Percentiles rank a stretch among this genome's conserved stretches.
Conservation (phyloP, 2,113 vertebrate genomes). For the Proterorhinus semilunaris region DNA sequence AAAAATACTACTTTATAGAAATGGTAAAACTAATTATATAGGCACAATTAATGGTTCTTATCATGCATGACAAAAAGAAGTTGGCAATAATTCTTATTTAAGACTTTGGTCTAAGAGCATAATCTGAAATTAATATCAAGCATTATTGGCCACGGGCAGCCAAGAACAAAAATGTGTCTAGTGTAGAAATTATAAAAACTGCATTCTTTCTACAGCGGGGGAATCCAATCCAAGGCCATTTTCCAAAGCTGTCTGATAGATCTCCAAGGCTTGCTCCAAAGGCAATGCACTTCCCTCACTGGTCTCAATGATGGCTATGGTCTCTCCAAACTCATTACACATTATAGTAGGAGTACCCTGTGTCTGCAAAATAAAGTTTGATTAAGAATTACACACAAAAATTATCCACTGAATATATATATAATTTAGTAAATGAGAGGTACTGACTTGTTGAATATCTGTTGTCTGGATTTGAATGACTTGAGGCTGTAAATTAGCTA, state of each 20-base stretch:
- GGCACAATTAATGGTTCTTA: constrained; percentile 48
- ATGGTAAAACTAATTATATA: constrained; percentile 39
- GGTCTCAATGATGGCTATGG: constrained; percentile 89
- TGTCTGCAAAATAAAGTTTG: constrained; percentile 23
- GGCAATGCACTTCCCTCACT: constrained; percentile 77
- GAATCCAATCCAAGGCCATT: constrained; percentile 79
- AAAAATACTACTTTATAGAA: constrained; percentile 33
- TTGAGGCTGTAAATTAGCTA: constrained; percentile 64
- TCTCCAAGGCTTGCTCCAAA: constrained; percentile 81
- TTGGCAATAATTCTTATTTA: constrained; percentile 11
- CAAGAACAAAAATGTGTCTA: constrained; percentile 8
- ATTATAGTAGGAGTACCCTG: constrained; percentile 81
- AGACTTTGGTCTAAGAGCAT: constrained; percentile 36
- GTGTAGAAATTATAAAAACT: constrained; percentile 56
- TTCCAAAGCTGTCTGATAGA: constrained; percentile 83
- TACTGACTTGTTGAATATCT: constrained; percentile 68
- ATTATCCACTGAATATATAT: background rate
- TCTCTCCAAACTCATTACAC: constrained; percentile 89
- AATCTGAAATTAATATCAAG: background rate
- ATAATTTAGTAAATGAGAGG: background rate
- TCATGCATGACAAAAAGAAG: constrained; percentile 1
- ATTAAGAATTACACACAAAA: background rate
- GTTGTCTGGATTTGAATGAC: constrained; percentile 77
- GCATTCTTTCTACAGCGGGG: constrained; percentile 68
- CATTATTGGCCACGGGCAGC: background rate